phyloP scores from a whole-genome alignment of 2,113 vertebrate species.

The human (Homo sapiens) region DNA sequence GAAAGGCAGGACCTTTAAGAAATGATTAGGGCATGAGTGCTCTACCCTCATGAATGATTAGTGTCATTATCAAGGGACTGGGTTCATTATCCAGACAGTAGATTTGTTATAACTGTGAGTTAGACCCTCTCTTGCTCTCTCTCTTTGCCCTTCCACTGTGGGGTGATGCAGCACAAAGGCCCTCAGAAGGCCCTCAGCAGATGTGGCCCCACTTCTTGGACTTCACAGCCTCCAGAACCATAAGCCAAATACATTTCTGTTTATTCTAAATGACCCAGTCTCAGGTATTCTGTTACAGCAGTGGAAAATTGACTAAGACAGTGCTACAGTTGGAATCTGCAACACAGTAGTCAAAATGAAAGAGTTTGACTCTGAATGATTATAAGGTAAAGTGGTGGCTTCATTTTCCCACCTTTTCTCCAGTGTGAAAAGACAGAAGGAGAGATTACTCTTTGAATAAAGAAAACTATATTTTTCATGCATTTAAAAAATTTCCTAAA shows the following conservation, averaged over 20 bases:
- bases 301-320: not conserved
- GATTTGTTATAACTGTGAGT: not conserved
- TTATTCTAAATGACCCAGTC: not conserved
- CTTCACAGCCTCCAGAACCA: not conserved
- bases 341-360: not conserved
- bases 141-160: not conserved
- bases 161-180: not conserved
- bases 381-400: not conserved
- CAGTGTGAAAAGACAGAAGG: not conserved
- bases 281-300: not conserved
- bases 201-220: not conserved
- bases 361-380: not conserved
- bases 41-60: not conserved
- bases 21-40: not conserved
- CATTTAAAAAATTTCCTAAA: not conserved
- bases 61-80: not conserved
- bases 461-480: not conserved
- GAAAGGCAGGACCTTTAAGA: not conserved
- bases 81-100: not conserved
- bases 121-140: not conserved
- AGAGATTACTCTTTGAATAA: not conserved
- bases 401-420: not conserved
- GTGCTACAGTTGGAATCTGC: not conserved
- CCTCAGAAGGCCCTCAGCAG: not conserved
- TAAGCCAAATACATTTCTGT: not conserved